Percentiles rank a stretch among this genome's conserved stretches.
phyloP scores from a whole-genome alignment of 2,113 vertebrate species.

The Pelobates fuscus region DNA sequence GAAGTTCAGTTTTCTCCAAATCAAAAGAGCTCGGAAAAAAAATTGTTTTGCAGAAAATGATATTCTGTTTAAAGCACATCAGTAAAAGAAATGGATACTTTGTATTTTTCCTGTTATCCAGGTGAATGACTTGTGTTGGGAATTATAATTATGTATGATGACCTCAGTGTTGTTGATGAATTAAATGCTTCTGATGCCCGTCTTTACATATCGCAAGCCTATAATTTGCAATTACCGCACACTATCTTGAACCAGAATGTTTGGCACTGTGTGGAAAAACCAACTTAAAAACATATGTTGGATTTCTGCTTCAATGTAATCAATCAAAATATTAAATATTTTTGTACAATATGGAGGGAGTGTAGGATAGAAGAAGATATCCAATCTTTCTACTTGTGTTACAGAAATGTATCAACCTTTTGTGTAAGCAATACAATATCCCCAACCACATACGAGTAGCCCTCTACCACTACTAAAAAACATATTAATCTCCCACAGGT shows the following conservation, averaged over 20 bases:
- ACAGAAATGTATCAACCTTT: no score
- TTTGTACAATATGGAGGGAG: no score
- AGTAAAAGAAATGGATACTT: neutral
- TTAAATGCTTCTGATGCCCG: neutral
- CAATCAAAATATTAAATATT: no score
- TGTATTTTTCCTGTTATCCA: neutral
- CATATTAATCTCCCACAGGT: no score
- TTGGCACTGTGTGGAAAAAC: no score
- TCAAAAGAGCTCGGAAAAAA: constrained; percentile 11
- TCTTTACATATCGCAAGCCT: constrained; percentile 12
- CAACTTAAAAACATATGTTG: no score
- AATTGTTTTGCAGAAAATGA: constrained; percentile 24
- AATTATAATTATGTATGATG: constrained; percentile 9
- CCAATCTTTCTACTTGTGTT: no score
- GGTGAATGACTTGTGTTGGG: constrained; percentile 13
- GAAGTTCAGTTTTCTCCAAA: constrained; percentile 22
- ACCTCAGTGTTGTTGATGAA: constrained; percentile 7
- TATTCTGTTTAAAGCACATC: neutral
- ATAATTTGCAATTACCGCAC: constrained; percentile 12
- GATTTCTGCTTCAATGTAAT: no score
- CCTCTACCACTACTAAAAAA: no score
- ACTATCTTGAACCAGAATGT: neutral
- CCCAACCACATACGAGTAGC: no score
- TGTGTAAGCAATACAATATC: no score
- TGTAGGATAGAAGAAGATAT: no score